Evolutionary conservation across 2,888 invertebrate genomes (phyloP), one percentile per base, ranked within the genome.

Genomic region (Agrenia bidenticulata): DNA sequence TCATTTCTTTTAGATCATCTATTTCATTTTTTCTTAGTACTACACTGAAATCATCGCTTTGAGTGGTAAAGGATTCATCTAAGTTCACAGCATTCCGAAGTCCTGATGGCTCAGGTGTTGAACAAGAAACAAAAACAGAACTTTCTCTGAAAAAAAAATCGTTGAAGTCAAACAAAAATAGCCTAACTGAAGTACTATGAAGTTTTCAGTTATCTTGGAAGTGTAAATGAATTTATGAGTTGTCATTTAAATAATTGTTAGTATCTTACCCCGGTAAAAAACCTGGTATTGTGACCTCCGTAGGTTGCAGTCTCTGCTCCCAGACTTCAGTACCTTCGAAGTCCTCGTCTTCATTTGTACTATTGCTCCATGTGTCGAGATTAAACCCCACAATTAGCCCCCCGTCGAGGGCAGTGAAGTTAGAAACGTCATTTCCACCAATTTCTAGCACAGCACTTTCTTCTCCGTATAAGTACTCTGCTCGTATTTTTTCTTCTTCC

Each of bases 351-450:
- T 55, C 63, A 58, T 57, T 60, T 9, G 32, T 57, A 61, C 64
- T 63, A 0, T 54, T 5, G 21, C 45, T 63, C 21, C 60, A 63
- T 19, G 64, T 60, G 4, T 13, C 60, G 11, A 64, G 19, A 32
- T 64, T 59, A 27, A 56, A 67, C 1, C 65, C 69, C 37, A 62
- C 60, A 54, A 69, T 66, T 2, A 69, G 15, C 7, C 64, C 69
- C 27, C 58, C 61, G 5, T 61, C 66, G 24, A 57, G 58, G 5
- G 32, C 54, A 51, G 61, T 66, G 15, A 39, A 49, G n/a, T 59
- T 17, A 27, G 49, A 27, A 7, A 45, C 59, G 32, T 59, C 59
- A 9, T 1, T 17, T 19, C 27, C 58, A 15, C 24, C 49, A 41
- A 45, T 21, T 2, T n/a, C 49, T 19, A 49, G 27, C 2, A 49